These are phyloP conservation scores for Hydrophis major DNA, from an alignment of 2,797 vertebrate genomes.

Conservation along the genomic window DNA sequence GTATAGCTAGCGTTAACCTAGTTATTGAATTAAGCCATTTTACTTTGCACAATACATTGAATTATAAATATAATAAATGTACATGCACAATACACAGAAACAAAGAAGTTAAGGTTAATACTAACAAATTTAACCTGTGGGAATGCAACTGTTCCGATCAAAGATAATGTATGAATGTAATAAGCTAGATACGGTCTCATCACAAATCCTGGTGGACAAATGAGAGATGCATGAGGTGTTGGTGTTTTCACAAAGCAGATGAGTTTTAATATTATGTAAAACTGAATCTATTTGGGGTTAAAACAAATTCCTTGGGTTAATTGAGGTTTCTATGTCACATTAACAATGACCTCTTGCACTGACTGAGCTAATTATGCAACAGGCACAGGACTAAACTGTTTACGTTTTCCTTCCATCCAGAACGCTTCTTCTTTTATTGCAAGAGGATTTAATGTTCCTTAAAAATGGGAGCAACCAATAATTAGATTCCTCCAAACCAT, in stretches of 20 bases:
- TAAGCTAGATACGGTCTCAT: background rate
- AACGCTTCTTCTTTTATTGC: background rate
- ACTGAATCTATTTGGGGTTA: background rate
- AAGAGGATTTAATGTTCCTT: background rate
- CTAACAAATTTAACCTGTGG: background rate
- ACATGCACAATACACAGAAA: background rate
- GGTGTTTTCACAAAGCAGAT: background rate
- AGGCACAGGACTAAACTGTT: background rate
- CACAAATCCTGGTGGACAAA: background rate
- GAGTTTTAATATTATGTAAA: background rate
- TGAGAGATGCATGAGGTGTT: background rate
- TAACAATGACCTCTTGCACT: background rate
- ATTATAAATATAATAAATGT: background rate
- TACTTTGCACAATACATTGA: background rate
- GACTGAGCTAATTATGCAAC: background rate
- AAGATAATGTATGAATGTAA: background rate
- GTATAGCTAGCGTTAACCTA: background rate
- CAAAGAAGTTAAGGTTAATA: background rate
- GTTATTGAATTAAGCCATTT: background rate
- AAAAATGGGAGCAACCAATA: background rate
- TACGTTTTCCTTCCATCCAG: background rate
- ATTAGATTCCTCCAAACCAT: background rate
- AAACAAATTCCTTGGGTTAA: background rate
- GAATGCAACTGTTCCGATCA: background rate
- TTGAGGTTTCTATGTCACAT: background rate